Base-by-base conservation (phyloP, 1,140 invertebrate species). In the Cheumatopsyche charites region DNA sequence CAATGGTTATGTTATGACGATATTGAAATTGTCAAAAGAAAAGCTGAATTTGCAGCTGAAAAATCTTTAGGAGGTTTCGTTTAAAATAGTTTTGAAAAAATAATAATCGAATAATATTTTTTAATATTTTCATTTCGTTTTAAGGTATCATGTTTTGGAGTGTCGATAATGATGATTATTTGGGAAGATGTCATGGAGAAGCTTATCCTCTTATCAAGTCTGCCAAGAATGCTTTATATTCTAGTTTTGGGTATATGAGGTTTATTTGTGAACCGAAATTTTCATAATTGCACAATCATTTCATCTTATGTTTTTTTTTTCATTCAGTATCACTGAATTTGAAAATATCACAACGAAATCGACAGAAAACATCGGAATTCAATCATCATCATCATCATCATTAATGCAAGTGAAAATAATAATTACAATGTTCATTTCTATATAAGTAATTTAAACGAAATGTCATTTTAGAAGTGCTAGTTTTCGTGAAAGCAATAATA, bases 91-190 rank as follows among this genome's bases (percentile, higher is more conserved):
- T 67, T n/a, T n/a, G n/a, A n/a, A n/a, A n/a, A n/a, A n/a, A n/a
- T n/a, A n/a, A 47, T 2, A 7, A 12, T 55, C 29, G 29, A 3
- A 36, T 36, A n/a, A n/a, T 23, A 6, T 55, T 36, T 36, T 58
- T 68, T 36, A 4, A 3, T 36, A 4, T 9, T 3, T 3, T 36
- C 9, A 36, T 36, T 36, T 36, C 9, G 41, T 55, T 73, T 62
- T 69, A 73, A 85, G 83, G 87, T 73, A 88, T 87, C 62, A 94
- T 94, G 92, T 96, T 97, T 81, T 98, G 95, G 95, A 93, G 94
- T 1, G 91, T 98, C 71, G 95, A 98, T 80, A 96, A 95, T 77
- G 96, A 98, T 73, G 96, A 98, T 80, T 97, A 97, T 84, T 86
- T 94, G 21, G 94, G 93, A 7, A 90, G 87, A 12, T 96, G 94